phyloP scores from a whole-genome alignment of 2,797 vertebrate genomes.

The Cynopterus sphinx region DNA sequence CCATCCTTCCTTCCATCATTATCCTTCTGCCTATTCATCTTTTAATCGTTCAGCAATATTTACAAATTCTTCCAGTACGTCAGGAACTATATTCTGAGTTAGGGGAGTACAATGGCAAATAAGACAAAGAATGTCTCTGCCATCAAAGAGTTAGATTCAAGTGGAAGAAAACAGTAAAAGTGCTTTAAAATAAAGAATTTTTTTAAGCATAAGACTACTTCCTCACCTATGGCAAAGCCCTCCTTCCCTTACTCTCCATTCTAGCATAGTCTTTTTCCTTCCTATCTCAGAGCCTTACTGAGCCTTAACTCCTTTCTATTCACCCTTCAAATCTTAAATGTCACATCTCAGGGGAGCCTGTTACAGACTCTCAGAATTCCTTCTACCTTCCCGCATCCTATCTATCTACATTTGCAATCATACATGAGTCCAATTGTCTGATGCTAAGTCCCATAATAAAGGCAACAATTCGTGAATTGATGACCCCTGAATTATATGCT shows the following conservation, averaged over 20 bases:
- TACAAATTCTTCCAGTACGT: background rate
- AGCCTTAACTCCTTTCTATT: background rate
- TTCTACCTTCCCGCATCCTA: background rate
- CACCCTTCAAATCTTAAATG: conserved; percentile 14
- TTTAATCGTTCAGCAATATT: background rate
- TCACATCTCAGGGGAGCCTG: background rate
- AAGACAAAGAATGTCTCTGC: background rate
- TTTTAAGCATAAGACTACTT: background rate
- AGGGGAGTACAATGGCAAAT: background rate
- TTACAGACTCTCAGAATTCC: background rate
- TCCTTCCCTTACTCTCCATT: background rate
- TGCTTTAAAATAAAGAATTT: background rate
- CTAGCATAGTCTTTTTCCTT: background rate
- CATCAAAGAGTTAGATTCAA: background rate
- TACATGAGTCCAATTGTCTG: background rate
- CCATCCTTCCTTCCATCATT: background rate
- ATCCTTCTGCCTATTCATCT: background rate
- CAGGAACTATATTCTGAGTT: background rate
- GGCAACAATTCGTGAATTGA: background rate
- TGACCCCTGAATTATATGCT: background rate
- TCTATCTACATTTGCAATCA: background rate
- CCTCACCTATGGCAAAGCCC: background rate
- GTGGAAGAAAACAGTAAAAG: background rate
- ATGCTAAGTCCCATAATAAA: background rate
- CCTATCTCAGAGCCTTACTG: background rate